Base-by-base conservation (phyloP, 92 coral and sea anemone genomes). In the Porites rus region DNA sequence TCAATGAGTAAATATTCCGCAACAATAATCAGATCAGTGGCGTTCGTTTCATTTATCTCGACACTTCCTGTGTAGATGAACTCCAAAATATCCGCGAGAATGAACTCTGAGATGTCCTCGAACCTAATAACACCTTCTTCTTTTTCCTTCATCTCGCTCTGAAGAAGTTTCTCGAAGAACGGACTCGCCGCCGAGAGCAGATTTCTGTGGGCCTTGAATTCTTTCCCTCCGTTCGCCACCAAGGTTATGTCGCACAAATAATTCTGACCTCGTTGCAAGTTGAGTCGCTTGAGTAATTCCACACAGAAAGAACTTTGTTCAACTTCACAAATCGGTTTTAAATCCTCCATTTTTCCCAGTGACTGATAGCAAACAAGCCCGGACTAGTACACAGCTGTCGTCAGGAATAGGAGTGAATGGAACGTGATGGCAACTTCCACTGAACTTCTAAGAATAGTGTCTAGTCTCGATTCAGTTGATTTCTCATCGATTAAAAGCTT, bases 121-220 rank as follows among this genome's bases (percentile, higher is more conserved):
- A 81, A 71, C 25, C 76, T 66, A 81, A 17, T 19, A 9, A 68
- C 56, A 4, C 68, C 85, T 59, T 81, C 76, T 31, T 59, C 63
- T 19, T 21, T 81, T 21, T 83, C 87, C 17, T 61, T 83, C 87
- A 83, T 83, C 20, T 73, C 73, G 53, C 79, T 72, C 25, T 72
- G 78, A 54, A 83, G 54, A 50, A 83, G 70, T 72, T 62, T 72
- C 8, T 0, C 52, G 28, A 83, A 73, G 87, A 61, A 72, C 14
- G 80, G 80, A 56, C 73, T 72, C n/a, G 87, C 87, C 18, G 80
- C 80, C 20, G 87, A 83, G 17, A 83, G 80, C 16, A 83, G 65
- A 51, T 64, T 73, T 73, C 20, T 62, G 8, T 83, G 87, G 16
- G 80, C 80, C 63, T 73, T 83, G 51, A 83, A 83, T 14, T 83